Evolutionary conservation across 2,797 vertebrate species (phyloP).

Genomic region (Enteromius viviparus): DNA sequence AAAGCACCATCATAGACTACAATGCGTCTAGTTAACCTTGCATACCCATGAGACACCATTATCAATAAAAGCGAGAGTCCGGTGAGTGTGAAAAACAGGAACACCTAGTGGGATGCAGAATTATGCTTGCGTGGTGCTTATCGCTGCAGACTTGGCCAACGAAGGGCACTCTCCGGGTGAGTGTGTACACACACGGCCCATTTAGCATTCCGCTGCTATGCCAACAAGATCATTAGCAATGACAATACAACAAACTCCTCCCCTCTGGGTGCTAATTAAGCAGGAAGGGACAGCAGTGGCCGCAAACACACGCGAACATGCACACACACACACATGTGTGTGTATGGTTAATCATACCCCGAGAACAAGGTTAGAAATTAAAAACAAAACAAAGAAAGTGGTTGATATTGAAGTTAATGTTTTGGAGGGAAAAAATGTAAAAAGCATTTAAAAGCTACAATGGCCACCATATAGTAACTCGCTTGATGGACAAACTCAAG

Average conservation of each 20-base stretch:
- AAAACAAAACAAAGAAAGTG: neutral
- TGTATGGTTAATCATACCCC: neutral
- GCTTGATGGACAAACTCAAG: neutral
- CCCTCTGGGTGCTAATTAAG: slow-evolving; percentile 73
- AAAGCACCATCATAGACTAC: slow-evolving; percentile 27
- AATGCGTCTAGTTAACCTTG: slow-evolving; percentile 43
- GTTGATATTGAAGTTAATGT: neutral
- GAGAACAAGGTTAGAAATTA: neutral
- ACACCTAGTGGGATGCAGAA: slow-evolving; percentile 62
- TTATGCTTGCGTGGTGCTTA: slow-evolving; percentile 61
- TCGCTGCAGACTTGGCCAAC: slow-evolving; percentile 71
- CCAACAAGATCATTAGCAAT: slow-evolving; percentile 79
- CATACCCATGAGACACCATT: slow-evolving; percentile 22
- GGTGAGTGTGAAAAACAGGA: slow-evolving; percentile 19
- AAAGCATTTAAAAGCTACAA: neutral
- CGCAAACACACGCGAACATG: slow-evolving; percentile 50
- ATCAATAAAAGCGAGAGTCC: slow-evolving; percentile 24
- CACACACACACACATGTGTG: neutral
- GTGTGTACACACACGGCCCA: slow-evolving; percentile 72
- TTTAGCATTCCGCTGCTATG: slow-evolving; percentile 80
- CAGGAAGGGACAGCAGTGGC: slow-evolving; percentile 65
- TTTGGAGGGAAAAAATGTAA: neutral
- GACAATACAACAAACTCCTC: slow-evolving; percentile 76
- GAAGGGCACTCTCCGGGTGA: slow-evolving; percentile 38
- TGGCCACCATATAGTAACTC: neutral